Percentiles rank a stretch among this genome's conserved stretches.
phyloP scores from a whole-genome alignment of 2,888 invertebrate species.

The Helobdella robusta region DNA sequence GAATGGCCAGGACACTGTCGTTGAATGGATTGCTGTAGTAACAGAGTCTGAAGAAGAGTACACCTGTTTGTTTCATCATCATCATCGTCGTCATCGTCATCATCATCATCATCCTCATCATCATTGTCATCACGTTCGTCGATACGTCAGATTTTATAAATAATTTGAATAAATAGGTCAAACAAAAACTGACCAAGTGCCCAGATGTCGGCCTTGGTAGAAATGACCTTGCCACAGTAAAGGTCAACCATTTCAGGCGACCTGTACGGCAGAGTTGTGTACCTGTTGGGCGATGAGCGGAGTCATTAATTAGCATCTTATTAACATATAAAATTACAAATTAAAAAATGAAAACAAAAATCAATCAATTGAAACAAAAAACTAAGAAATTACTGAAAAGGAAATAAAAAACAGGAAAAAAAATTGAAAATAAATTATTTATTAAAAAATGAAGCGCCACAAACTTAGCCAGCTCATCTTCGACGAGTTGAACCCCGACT shows the following conservation, averaged over 20 bases:
- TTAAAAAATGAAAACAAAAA: constrained; percentile 18
- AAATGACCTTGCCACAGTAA: constrained; percentile 70
- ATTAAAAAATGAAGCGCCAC: no score
- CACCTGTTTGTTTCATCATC: constrained; percentile 17
- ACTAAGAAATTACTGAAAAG: not conserved
- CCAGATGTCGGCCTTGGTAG: constrained; percentile 81
- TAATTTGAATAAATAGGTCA: not conserved
- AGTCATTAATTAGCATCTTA: no score
- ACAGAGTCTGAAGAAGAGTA: constrained; percentile 75
- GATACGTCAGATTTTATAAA: not conserved
- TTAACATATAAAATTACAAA: no score
- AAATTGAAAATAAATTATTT: no score
- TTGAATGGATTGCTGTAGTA: constrained; percentile 81
- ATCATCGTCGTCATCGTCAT: constrained; percentile 13
- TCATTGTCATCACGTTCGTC: no score
- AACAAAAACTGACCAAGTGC: constrained; percentile 47
- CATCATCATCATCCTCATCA: no score
- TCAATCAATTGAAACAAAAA: not conserved
- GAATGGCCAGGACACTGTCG: constrained; percentile 80
- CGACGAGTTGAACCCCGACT: constrained; percentile 54
- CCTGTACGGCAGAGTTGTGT: constrained; percentile 79
- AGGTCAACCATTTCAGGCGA: constrained; percentile 88
- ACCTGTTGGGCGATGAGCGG: no score
- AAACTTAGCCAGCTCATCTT: constrained; percentile 69
- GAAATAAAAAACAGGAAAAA: not conserved